phyloP scores from a whole-genome alignment of 2,113 vertebrate genomes.

The Amphilophus citrinellus region DNA sequence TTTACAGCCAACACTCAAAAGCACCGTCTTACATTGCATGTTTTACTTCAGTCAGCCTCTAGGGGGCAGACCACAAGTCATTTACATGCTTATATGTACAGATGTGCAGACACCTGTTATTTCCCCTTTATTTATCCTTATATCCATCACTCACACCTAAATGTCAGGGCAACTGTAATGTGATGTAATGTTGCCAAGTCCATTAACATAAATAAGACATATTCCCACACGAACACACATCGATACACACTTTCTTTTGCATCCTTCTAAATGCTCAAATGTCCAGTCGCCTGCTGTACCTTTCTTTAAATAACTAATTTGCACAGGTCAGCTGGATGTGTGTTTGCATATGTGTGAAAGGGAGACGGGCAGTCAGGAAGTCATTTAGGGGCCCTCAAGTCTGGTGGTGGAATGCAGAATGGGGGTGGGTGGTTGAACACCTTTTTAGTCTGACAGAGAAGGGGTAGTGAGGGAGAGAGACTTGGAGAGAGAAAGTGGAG shows the following conservation, averaged over 20 bases:
- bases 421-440: constrained; percentile 47
- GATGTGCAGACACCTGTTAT: constrained; percentile 3
- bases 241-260: constrained; percentile 18
- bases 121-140: neutral
- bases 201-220: constrained; percentile 25
- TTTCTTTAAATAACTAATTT: constrained; percentile 37
- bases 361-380: constrained; percentile 69
- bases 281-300: neutral
- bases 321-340: constrained; percentile 16
- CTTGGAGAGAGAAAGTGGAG: constrained; percentile 30
- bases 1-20: too few species aligned
- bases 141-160: neutral
- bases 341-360: constrained; percentile 5
- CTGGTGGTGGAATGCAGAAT: constrained; percentile 67
- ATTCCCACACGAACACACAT: constrained; percentile 17
- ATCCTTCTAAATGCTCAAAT: neutral
- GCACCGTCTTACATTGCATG: neutral
- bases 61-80: neutral
- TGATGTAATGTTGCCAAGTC: neutral
- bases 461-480: constrained; percentile 29
- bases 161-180: constrained; percentile 8
- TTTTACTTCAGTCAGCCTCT: neutral
- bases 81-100: constrained; percentile 4
- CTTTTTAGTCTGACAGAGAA: constrained; percentile 21
- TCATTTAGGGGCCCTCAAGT: constrained; percentile 67